Evolutionary conservation across 2,888 invertebrate genomes (phyloP).

Genomic region (Saturnia japonica): DNA sequence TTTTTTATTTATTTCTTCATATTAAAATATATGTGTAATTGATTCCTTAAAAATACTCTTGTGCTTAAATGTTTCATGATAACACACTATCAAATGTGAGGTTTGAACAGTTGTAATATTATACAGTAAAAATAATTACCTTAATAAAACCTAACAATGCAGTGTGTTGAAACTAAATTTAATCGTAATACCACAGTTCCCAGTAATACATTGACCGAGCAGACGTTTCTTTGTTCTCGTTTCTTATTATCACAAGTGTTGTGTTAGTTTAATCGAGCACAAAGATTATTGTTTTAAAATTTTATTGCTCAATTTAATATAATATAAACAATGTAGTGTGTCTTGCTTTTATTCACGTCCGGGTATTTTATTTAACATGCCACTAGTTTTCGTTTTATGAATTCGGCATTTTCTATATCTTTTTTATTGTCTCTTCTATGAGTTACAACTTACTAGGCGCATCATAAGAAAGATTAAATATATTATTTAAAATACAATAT

Average conservation of each 20-base stretch:
- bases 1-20: slow-evolving; percentile 1
- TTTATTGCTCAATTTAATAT: neutral
- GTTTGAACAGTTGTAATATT: neutral
- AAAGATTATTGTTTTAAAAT: slow-evolving; percentile 9
- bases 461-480: neutral
- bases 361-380: neutral
- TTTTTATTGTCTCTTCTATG: neutral
- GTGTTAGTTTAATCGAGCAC: neutral
- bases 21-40: neutral
- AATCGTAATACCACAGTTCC: neutral
- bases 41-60: no score
- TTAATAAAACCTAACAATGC: neutral
- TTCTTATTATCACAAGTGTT: slow-evolving; percentile 5
- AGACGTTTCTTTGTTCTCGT: slow-evolving; percentile 6
- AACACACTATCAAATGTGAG: neutral
- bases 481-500: neutral
- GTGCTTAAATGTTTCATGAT: neutral
- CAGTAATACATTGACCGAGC: neutral
- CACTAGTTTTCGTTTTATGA: neutral
- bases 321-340: neutral
- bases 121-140: neutral
- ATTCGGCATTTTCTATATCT: neutral
- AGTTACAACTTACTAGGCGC: neutral
- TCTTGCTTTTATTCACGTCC: neutral
- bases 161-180: neutral